Base-by-base conservation (phyloP, 2,113 vertebrate genomes). In the Dunckerocampus dactyliophorus region DNA sequence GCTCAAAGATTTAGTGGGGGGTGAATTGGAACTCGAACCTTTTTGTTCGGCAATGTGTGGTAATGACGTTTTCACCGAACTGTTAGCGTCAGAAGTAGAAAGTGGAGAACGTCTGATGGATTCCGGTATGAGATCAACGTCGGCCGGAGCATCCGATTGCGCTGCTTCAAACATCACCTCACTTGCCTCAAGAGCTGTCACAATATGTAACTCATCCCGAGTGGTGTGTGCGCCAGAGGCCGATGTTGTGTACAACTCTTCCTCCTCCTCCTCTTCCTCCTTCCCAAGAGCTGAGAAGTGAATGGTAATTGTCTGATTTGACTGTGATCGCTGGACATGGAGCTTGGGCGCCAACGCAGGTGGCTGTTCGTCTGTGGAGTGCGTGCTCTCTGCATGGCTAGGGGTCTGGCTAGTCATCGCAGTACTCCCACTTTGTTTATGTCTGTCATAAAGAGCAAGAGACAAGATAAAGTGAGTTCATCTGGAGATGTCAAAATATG, bases 221-320 rank as follows among this genome's bases (percentile, higher is more conserved):
- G 90, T 45, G 49, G 62, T 71, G 60, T 80, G 71, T 62, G 62
- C 21, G 53, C 72, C 74, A 14, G 92, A 84, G 62, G 48, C 10
- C 0, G 74, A 24, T 39, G 81, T 67, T 39, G 47, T 51, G 51
- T 81, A 84, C 24, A 94, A 88, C 65, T 93, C 93, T 77, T 96
- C 93, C 71, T 95, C 95, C 77, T 96, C 94, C 73, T 97, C 94
- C 83, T 97, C 95, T 85, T 97, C 94, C 82, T 95, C 94, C 88
- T 93, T 94, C 86, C 94, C 95, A 55, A 92, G 89, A 72, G 95
- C 93, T 50, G 94, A 96, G 91, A 98, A 99, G 89, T 93, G 96
- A 89, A 99, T 95, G 79, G 95, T 93, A 65, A 99, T 90, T 79
- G 82, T 92, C 75, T 99, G 94, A 91, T 88, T 91, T 61, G 95